These are phyloP conservation scores for Lithodes maja DNA, from an alignment of 2,888 invertebrate genomes.

Conservation along the genomic window DNA sequence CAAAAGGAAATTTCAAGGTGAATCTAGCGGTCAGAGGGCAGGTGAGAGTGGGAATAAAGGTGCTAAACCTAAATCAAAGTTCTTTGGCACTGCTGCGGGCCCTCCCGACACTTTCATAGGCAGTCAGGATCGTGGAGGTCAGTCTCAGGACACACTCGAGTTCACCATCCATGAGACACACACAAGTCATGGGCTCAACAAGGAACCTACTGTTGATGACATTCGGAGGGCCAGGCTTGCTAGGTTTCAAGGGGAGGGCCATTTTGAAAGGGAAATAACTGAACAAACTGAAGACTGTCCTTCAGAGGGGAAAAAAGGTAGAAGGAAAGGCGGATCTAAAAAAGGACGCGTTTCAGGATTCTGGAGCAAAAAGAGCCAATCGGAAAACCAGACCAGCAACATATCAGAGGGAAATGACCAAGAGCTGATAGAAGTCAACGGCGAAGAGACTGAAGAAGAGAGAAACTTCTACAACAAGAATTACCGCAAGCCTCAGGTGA, in stretches of 20 bases:
- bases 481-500: slow-evolving; percentile 50
- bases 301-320: slow-evolving; percentile 32
- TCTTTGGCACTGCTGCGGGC: slow-evolving; percentile 39
- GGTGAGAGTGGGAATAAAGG: slow-evolving; percentile 7
- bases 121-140: not conserved
- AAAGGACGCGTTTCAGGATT: not conserved
- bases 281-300: not conserved
- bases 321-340: slow-evolving; percentile 26
- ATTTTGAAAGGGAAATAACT: not conserved
- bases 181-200: not conserved
- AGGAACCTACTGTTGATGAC: slow-evolving; percentile 46
- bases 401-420: not conserved
- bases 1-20: not conserved
- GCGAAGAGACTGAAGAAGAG: not conserved
- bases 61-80: slow-evolving; percentile 50
- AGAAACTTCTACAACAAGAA: slow-evolving; percentile 33
- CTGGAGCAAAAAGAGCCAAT: slow-evolving; percentile 3
- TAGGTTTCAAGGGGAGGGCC: slow-evolving; percentile 30
- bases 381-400: slow-evolving; percentile 15
- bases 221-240: slow-evolving; percentile 57
- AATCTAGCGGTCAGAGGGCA: not conserved
- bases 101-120: slow-evolving; percentile 35
- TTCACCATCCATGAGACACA: slow-evolving; percentile 26
- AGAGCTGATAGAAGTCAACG: not conserved
- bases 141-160: slow-evolving; percentile 8